Base-by-base conservation (phyloP, 2,797 vertebrate species). In the Dendrocincla tyrannina region DNA sequence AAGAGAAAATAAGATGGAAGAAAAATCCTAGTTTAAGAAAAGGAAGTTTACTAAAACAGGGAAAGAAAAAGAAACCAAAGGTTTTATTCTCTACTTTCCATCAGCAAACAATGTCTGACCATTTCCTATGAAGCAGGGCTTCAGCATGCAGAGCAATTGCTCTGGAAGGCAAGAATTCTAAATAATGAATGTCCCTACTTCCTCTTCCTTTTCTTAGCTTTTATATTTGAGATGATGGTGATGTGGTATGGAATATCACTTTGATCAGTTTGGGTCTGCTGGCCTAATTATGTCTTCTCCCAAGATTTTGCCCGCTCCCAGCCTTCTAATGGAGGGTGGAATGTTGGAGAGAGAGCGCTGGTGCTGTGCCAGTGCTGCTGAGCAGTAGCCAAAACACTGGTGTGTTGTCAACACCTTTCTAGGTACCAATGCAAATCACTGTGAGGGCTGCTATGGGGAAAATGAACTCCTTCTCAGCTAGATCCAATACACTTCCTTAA, bases 301-400 rank as follows among this genome's bases (percentile, higher is more conserved):
- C 5, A 74, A 22, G 10, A 25, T 33, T 35, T 47, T 64, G 33
- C 8, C 2, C 33, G 30, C 0, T 2, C 3, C 12, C 24, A 39
- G 19, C 5, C 17, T 20, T 42, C 28, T 33, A 50, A 41, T 33
- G 7, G 17, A 5, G 7, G 20, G 22, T 32, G 33, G 12, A 72
- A 46, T 63, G 33, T 3, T 63, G 41, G 17, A 55, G 11, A 37
- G 15, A 16, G 49, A 47, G 12, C 0, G 0, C 33, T 2, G 24
- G 2, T 55, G 23, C 49, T 55, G 23, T 47, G 33, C 14, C 49
- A 47, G 30, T 0, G 2, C 12, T 55, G 30, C 41, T 33, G 41
- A 73, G 33, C 49, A 55, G 18, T 19, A 30, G 10, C 30, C 30
- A 56, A 33, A 73, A 3, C 15, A 9, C 33, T 3, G 19, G 6